Conservation (phyloP, 2,888 invertebrate species). For the Latrodectus hesperus region DNA sequence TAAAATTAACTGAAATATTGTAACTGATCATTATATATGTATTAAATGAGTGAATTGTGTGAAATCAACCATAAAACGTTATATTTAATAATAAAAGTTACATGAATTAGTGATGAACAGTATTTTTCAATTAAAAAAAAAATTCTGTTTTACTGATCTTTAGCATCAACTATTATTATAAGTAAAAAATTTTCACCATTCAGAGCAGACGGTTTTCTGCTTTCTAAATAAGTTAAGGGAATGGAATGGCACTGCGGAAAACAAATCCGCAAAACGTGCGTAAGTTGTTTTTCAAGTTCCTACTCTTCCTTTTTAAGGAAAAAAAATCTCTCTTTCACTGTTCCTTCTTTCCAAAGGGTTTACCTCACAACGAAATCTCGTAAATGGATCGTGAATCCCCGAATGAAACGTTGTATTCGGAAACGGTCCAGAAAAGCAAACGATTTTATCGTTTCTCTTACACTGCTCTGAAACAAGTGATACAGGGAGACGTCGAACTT, state of each 20-base stretch:
- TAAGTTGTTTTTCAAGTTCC: no score
- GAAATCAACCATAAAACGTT: no score
- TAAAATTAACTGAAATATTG: no score
- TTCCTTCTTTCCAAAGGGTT: not conserved
- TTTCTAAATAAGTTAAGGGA: not conserved
- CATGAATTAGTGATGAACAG: no score
- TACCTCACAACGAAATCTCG: slow-evolving; percentile 25
- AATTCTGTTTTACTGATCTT: no score
- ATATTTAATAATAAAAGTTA: no score
- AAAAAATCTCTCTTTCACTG: slow-evolving; percentile 1
- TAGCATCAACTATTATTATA: not conserved
- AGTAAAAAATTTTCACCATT: not conserved
- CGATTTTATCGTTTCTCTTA: slow-evolving; percentile 45
- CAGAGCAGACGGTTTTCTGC: not conserved
- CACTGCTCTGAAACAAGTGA: slow-evolving; percentile 3
- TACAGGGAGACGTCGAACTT: slow-evolving; percentile 2
- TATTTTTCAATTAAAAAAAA: no score
- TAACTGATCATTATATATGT: no score
- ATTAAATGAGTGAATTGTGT: no score
- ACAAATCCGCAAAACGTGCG: no score
- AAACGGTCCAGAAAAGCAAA: slow-evolving; percentile 3
- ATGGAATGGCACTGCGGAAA: no score
- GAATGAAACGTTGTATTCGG: slow-evolving; percentile 6
- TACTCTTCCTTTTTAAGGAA: no score
- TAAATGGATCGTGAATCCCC: slow-evolving; percentile 57